Evolutionary conservation across 2,888 invertebrate genomes (phyloP).

Genomic region (Helobdella robusta): DNA sequence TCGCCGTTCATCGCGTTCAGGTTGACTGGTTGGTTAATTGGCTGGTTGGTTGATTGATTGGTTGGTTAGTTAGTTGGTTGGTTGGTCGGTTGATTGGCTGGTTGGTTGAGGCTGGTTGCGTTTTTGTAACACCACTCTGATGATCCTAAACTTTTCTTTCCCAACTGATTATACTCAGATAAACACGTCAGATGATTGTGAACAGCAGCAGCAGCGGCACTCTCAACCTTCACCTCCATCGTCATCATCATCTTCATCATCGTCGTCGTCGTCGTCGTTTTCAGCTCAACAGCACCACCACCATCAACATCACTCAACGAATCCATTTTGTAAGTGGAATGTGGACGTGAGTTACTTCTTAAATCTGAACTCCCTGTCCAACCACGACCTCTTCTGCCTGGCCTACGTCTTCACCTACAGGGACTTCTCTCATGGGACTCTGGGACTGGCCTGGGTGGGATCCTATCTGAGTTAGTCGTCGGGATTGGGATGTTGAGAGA

Average conservation of each 20-base stretch:
- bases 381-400: conserved; percentile 95
- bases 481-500: too few species aligned
- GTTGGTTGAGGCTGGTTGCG: too few species aligned
- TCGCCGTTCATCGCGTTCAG: conserved; percentile 43
- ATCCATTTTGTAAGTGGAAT: conserved; percentile 76
- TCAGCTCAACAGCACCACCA: not conserved
- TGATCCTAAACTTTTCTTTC: too few species aligned
- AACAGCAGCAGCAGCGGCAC: not conserved
- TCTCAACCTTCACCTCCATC: not conserved
- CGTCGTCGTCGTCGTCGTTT: not conserved
- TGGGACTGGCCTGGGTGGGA: conserved; percentile 98
- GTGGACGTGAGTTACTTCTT: conserved; percentile 98
- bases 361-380: conserved; percentile 88
- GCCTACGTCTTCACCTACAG: conserved; percentile 98
- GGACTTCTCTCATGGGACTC: conserved; percentile 95
- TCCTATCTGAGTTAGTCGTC: conserved; percentile 53
- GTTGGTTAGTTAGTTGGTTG: too few species aligned
- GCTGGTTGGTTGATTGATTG: too few species aligned
- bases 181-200: conserved; percentile 26
- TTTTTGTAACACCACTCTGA: too few species aligned
- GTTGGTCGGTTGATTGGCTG: too few species aligned
- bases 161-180: too few species aligned
- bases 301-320: too few species aligned
- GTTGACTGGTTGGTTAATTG: conserved; percentile 36
- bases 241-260: not conserved